Evolutionary conservation across 1,140 invertebrate genomes (phyloP).

Genomic region (Marisa cornuarietis): DNA sequence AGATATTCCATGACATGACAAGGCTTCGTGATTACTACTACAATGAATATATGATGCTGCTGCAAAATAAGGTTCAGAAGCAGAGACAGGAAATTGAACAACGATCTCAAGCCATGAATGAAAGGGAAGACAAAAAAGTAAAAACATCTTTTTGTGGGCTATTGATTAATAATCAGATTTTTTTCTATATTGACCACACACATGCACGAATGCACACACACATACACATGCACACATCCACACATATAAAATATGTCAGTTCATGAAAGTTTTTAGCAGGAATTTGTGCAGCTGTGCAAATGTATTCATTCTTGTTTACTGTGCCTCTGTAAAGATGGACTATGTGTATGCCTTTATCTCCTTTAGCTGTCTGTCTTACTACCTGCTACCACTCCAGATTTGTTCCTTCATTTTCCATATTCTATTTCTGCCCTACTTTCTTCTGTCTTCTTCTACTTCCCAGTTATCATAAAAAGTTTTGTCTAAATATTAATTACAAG

Average conservation of each 20-base stretch:
- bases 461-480: too few species aligned
- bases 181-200: too few species aligned
- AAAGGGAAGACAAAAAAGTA: constrained; percentile 34
- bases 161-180: too few species aligned
- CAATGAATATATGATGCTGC: constrained; percentile 33
- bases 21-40: constrained; percentile 42
- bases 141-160: neutral
- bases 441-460: neutral
- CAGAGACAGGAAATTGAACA: constrained; percentile 35
- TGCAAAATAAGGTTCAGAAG: constrained; percentile 38
- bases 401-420: too few species aligned
- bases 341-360: neutral
- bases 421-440: too few species aligned
- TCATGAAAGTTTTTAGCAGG: neutral
- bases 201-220: too few species aligned
- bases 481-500: too few species aligned
- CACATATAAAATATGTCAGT: neutral
- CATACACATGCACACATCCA: neutral
- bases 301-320: neutral
- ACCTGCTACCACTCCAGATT: too few species aligned
- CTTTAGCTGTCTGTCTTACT: neutral
- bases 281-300: constrained; percentile 1
- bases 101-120: constrained; percentile 17
- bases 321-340: neutral
- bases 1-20: constrained; percentile 42